These are phyloP conservation scores for Pachyramphus minor DNA, from an alignment of 2,113 vertebrate genomes.

Conservation along the genomic window DNA sequence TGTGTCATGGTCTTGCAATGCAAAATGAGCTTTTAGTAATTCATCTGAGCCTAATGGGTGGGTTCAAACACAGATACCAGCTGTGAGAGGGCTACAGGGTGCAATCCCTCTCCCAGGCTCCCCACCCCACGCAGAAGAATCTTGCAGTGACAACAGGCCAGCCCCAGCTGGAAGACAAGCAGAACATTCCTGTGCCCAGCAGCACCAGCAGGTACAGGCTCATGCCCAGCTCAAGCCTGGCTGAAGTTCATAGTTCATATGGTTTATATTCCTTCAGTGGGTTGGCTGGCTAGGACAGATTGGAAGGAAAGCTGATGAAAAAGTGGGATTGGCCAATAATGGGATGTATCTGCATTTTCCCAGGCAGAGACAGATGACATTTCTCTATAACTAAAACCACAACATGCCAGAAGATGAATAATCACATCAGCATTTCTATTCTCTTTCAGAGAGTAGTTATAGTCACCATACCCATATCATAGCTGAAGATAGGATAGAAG, in stretches of 20 bases:
- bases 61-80: neutral
- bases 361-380: neutral
- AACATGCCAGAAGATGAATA: neutral
- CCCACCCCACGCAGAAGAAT: neutral
- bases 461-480: fast-evolving
- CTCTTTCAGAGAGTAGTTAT: neutral
- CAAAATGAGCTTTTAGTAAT: neutral
- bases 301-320: neutral
- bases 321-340: neutral
- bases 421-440: neutral
- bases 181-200: neutral
- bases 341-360: neutral
- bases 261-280: neutral
- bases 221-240: neutral
- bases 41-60: neutral
- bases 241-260: neutral
- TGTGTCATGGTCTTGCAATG: neutral
- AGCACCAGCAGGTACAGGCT: fast-evolving
- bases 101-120: neutral
- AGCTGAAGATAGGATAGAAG: neutral
- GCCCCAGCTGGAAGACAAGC: neutral
- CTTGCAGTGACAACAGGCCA: neutral
- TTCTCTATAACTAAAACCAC: neutral
- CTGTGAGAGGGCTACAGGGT: neutral
- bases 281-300: neutral